phyloP scores from a whole-genome alignment of 2,797 vertebrate genomes.

The Danio jaintianensis region DNA sequence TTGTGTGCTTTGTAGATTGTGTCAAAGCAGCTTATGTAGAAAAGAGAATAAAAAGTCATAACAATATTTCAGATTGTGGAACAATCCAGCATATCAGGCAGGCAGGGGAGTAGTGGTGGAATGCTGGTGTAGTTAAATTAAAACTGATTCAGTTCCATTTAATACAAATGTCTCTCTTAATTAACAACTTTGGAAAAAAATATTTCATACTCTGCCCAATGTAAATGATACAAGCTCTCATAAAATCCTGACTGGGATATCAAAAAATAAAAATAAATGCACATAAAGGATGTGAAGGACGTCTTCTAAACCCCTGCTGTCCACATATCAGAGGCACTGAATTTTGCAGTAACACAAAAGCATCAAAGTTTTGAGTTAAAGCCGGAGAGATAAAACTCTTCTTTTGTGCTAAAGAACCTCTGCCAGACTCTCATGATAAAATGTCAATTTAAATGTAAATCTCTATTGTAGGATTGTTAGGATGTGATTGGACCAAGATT shows the following conservation, averaged over 20 bases:
- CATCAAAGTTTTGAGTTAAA: constrained; percentile 2
- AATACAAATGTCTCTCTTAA: too few species aligned
- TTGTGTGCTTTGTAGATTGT: too few species aligned
- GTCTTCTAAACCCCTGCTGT: not conserved
- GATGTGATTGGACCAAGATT: constrained; percentile 10
- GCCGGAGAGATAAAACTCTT: constrained; percentile 7
- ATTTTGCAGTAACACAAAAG: constrained; percentile 4
- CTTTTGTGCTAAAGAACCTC: constrained; percentile 34
- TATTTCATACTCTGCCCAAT: not conserved
- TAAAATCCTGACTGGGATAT: not conserved
- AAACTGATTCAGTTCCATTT: too few species aligned
- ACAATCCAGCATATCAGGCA: too few species aligned
- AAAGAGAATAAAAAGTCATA: too few species aligned
- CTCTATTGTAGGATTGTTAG: not conserved
- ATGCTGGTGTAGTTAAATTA: too few species aligned
- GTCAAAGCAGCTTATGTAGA: too few species aligned
- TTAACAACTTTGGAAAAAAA: too few species aligned
- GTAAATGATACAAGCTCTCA: not conserved
- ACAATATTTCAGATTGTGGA: too few species aligned
- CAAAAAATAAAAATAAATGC: not conserved
- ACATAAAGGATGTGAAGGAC: not conserved
- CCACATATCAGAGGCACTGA: not conserved
- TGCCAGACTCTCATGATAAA: constrained; percentile 17
- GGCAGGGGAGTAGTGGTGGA: too few species aligned
- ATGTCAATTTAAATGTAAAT: constrained; percentile 50